Evolutionary conservation across 2,797 vertebrate species (phyloP).

Genomic region (Kryptolebias ocellatus): DNA sequence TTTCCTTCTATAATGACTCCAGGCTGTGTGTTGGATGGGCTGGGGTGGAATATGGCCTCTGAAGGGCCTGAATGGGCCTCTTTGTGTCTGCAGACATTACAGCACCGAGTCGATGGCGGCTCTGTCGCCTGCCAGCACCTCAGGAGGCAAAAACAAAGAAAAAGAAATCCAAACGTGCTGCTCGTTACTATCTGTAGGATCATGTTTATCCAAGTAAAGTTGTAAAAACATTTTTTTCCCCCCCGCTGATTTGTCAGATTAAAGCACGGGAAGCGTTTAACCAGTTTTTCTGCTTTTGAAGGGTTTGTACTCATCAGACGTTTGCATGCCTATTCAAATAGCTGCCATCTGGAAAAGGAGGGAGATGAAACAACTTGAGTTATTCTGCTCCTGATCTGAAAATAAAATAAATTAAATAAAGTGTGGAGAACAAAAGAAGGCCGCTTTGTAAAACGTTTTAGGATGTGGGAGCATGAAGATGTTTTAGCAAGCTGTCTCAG

Average conservation of each 20-base stretch:
- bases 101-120: slow-evolving; percentile 30
- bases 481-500: slow-evolving; percentile 29
- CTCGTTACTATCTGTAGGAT: not conserved
- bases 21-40: slow-evolving; percentile 59
- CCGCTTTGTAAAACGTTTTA: slow-evolving; percentile 24
- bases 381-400: slow-evolving; percentile 50
- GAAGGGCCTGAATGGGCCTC: slow-evolving; percentile 65
- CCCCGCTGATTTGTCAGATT: slow-evolving; percentile 2
- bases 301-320: slow-evolving; percentile 38
- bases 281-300: slow-evolving; percentile 45
- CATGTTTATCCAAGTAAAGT: slow-evolving; percentile 1
- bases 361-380: slow-evolving; percentile 55
- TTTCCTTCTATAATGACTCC: slow-evolving; percentile 57
- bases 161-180: not conserved
- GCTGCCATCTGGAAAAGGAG: slow-evolving; percentile 67
- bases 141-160: slow-evolving; percentile 11
- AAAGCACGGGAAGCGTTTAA: not conserved
- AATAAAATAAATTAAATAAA: slow-evolving; percentile 42
- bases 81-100: slow-evolving; percentile 64
- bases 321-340: slow-evolving; percentile 63
- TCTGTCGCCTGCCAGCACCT: slow-evolving; percentile 44
- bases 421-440: slow-evolving; percentile 49
- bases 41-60: slow-evolving; percentile 39
- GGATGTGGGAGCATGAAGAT: slow-evolving; percentile 24
- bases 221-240: not conserved